Percentiles rank a stretch among this genome's conserved stretches.
Evolutionary conservation across 1,140 invertebrate species (phyloP).

Genomic region (Drosophila novamexicana): DNA sequence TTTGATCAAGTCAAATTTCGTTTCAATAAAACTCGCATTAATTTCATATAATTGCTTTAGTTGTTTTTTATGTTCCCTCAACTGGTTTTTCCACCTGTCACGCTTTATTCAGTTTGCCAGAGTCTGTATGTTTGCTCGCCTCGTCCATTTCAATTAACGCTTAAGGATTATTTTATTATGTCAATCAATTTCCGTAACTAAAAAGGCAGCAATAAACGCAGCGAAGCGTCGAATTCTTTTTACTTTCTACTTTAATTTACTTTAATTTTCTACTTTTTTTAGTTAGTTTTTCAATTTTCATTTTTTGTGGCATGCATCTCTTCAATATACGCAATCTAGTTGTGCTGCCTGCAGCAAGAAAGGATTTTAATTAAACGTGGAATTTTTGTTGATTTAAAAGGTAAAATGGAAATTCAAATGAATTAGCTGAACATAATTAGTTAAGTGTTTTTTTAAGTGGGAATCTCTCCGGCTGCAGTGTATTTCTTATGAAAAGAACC

Average conservation of each 20-base stretch:
- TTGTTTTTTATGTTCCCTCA: slow-evolving; percentile 39
- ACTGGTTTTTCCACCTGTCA: slow-evolving; percentile 59
- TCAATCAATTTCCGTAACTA: slow-evolving; percentile 80
- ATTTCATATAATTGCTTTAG: slow-evolving; percentile 76
- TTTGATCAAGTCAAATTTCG: slow-evolving; percentile 59
- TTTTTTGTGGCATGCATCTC: slow-evolving; percentile 15
- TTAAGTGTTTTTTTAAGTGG: too few species aligned
- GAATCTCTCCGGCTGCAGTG: too few species aligned
- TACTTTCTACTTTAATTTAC: slow-evolving; percentile 19
- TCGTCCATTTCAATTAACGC: slow-evolving; percentile 80
- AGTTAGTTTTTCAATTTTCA: background rate
- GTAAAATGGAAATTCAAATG: background rate
- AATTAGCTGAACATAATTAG: slow-evolving; percentile 2
- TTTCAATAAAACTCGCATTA: slow-evolving; percentile 80
- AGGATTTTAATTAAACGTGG: slow-evolving; percentile 59
- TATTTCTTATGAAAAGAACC: too few species aligned
- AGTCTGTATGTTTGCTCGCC: slow-evolving; percentile 15
- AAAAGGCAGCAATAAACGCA: slow-evolving; percentile 66
- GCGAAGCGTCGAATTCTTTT: slow-evolving; percentile 18
- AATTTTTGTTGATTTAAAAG: slow-evolving; percentile 26
- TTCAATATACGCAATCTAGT: slow-evolving; percentile 32
- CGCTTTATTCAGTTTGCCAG: slow-evolving; percentile 45
- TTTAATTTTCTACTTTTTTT: background rate
- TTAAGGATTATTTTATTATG: slow-evolving; percentile 82
- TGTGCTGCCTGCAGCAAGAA: slow-evolving; percentile 25